Evolutionary conservation across 2,113 vertebrate species (phyloP).

Genomic region (Tonatia bakeri): DNA sequence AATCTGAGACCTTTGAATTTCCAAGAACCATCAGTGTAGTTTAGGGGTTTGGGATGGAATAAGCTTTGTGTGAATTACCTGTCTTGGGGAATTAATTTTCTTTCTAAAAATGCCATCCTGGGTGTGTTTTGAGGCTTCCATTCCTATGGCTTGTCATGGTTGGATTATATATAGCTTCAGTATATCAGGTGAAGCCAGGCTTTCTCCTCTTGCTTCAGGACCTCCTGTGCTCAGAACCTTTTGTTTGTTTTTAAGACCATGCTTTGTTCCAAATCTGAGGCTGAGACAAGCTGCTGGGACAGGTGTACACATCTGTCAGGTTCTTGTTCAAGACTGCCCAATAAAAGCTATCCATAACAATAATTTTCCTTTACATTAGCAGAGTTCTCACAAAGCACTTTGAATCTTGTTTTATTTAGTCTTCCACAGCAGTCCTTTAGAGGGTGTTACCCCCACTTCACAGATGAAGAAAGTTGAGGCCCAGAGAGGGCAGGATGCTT

Average conservation of each 20-base stretch:
- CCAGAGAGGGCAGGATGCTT: neutral
- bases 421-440: neutral
- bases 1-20: neutral
- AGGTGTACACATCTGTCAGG: neutral
- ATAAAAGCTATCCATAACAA: neutral
- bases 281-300: neutral
- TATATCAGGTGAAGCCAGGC: slow-evolving; percentile 58
- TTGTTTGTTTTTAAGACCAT: slow-evolving; percentile 16
- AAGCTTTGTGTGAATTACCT: neutral
- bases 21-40: neutral
- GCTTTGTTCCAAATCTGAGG: neutral
- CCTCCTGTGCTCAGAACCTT: neutral
- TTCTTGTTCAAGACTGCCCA: neutral
- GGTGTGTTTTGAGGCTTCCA: slow-evolving; percentile 6
- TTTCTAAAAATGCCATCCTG: neutral
- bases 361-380: neutral
- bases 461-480: slow-evolving; percentile 22
- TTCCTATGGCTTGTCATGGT: slow-evolving; percentile 30
- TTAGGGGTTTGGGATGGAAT: neutral
- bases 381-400: neutral
- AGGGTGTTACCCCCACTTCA: neutral
- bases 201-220: neutral
- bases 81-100: neutral
- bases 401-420: neutral
- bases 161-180: slow-evolving; percentile 60